Conservation (phyloP, 2,113 vertebrate genomes). For the Ammodytes dubius region DNA sequence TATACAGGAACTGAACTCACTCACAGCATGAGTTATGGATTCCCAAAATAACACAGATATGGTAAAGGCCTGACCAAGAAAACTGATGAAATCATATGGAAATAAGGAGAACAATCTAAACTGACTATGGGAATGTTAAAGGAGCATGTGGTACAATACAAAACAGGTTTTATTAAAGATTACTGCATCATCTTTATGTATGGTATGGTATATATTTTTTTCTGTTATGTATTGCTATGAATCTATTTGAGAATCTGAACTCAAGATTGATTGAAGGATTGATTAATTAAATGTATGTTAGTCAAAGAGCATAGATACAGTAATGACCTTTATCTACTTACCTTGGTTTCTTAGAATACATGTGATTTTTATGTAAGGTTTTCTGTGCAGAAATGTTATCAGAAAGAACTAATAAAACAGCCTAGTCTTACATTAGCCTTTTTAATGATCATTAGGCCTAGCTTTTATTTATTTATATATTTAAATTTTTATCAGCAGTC, state of each 20-base stretch:
- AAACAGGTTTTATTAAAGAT: not conserved
- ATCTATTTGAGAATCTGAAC: no score
- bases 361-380: not conserved
- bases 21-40: constrained; percentile 19
- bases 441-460: not conserved
- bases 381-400: not conserved
- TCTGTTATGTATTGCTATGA: no score
- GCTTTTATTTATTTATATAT: no score
- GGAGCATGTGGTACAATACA: not conserved
- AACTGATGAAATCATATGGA: not conserved
- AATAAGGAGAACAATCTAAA: not conserved
- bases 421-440: not conserved
- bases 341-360: not conserved
- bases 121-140: not conserved
- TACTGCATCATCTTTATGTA: not conserved
- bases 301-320: not conserved
- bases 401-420: not conserved
- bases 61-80: not conserved
- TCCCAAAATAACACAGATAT: constrained; percentile 11
- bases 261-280: not conserved
- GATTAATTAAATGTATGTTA: not conserved
- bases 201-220: not conserved
- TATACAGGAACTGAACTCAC: constrained; percentile 9
- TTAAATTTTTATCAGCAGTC: not conserved
- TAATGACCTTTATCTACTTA: not conserved